Evolutionary conservation across 2,888 invertebrate species (phyloP).

Genomic region (Aphodius granarius): DNA sequence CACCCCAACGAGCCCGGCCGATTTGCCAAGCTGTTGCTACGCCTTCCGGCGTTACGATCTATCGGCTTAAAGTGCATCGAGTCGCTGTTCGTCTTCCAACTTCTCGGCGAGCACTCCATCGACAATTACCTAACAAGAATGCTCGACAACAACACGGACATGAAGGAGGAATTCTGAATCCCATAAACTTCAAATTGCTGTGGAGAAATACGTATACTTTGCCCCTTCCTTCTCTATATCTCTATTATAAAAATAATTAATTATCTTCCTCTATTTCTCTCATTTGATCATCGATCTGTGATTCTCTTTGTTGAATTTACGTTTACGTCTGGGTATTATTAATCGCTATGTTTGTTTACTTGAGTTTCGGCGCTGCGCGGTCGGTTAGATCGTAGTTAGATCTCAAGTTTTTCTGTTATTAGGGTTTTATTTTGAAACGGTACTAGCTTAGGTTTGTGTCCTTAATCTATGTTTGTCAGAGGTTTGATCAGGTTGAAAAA

Average conservation of each 20-base stretch:
- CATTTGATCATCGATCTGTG: conserved; percentile 25
- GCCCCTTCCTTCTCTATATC: conserved; percentile 12
- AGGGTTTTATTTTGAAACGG: background rate
- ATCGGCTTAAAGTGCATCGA: conserved; percentile 94
- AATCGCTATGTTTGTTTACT: background rate
- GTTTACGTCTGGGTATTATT: conserved; percentile 31
- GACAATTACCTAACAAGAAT: conserved; percentile 83
- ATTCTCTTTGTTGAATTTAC: conserved; percentile 26
- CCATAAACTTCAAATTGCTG: background rate
- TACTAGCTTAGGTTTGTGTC: background rate
- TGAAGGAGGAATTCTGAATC: conserved; percentile 38
- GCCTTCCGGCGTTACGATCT: conserved; percentile 86
- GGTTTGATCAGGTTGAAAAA: background rate
- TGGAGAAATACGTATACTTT: conserved; percentile 3
- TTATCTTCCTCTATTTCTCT: conserved; percentile 10
- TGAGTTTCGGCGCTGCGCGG: background rate
- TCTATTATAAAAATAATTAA: conserved; percentile 13
- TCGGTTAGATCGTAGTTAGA: background rate
- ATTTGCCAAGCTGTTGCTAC: conserved; percentile 90
- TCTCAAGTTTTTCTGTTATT: background rate
- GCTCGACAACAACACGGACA: conserved; percentile 67
- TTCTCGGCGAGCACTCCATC: conserved; percentile 85
- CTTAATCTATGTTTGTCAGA: background rate
- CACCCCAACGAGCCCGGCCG: conserved; percentile 92
- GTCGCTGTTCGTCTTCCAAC: conserved; percentile 90